Base-by-base conservation (phyloP, 2,113 vertebrate species). In the Grammomys surdaster region DNA sequence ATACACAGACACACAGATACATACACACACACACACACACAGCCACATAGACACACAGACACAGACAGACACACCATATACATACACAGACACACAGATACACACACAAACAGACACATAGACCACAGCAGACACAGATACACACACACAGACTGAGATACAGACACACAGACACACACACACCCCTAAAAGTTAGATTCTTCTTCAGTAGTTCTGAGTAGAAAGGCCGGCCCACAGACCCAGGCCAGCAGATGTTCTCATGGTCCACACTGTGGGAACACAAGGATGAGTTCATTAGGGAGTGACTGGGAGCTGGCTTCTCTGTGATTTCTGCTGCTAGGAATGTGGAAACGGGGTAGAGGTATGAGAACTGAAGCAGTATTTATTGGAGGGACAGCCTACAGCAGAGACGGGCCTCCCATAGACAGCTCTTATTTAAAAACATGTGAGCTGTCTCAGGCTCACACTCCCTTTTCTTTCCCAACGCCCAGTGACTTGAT, bases 181-280 rank as follows among this genome's bases (percentile, higher is more conserved):
- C 31, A 67, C 63, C 48, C 7, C 63, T 86, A 24, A 78, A 93
- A 89, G 10, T 65, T 46, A 85, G 22, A 65, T 28, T 80, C 28
- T 82, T 91, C 11, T 73, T 73, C 16, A 2, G 89, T 9, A 48
- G 14, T 82, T 88, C 77, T 24, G 46, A 69, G 89, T 58, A 48
- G 75, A 95, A 89, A 96, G 56, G 20, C 88, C 63, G 72, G 48
- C 46, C 91, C 26, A 36, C 72, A 80, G 67, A 40, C 26, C 67
- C 56, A 77, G 70, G 33, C 73, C 8, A 1, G 31, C 77, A 89
- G 84, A 80, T 70, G 69, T 89, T 89, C 36, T 89, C 93, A 46
- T 0, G 69, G n/a, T 78, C 10, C 22, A 0, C 28, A 60, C 78
- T 19, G 70, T 93, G 96, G 92, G 89, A 92, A 88, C 33, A 0